These are phyloP conservation scores for Carlito syrichta DNA, from an alignment of 2,113 vertebrate species.

Conservation along the genomic window DNA sequence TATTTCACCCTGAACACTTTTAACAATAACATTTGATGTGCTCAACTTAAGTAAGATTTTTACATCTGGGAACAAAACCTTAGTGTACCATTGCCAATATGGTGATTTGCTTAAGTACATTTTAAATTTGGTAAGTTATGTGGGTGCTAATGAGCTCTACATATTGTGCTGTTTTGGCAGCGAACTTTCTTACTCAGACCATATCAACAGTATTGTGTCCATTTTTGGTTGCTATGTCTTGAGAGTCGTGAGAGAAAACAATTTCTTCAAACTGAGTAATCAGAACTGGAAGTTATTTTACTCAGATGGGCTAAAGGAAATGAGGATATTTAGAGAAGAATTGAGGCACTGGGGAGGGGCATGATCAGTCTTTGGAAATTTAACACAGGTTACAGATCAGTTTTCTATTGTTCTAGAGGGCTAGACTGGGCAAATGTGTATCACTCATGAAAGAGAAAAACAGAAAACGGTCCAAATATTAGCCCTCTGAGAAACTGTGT, in stretches of 20 bases:
- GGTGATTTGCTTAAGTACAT: neutral
- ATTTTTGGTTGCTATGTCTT: neutral
- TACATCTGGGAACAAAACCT: neutral
- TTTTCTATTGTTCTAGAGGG: neutral
- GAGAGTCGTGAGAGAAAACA: conserved; percentile 10
- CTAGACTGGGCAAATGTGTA: neutral
- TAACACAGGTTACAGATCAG: neutral
- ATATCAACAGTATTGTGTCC: neutral
- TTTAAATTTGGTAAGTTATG: neutral
- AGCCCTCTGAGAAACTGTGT: neutral
- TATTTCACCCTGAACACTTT: neutral
- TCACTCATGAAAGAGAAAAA: neutral
- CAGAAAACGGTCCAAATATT: neutral
- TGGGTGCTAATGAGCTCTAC: neutral
- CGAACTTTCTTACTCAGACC: neutral
- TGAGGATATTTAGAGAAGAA: neutral
- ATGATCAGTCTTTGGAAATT: neutral
- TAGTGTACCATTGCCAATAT: neutral
- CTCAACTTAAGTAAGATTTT: neutral
- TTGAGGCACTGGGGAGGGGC: neutral
- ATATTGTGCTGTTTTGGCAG: conserved; percentile 33
- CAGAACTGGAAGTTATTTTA: conserved; percentile 7
- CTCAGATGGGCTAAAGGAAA: conserved; percentile 45
- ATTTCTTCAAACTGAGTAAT: neutral
- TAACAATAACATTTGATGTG: neutral